These are phyloP conservation scores for Micromussa lordhowensis DNA, from an alignment of 92 coral and sea anemone species.

Conservation along the genomic window DNA sequence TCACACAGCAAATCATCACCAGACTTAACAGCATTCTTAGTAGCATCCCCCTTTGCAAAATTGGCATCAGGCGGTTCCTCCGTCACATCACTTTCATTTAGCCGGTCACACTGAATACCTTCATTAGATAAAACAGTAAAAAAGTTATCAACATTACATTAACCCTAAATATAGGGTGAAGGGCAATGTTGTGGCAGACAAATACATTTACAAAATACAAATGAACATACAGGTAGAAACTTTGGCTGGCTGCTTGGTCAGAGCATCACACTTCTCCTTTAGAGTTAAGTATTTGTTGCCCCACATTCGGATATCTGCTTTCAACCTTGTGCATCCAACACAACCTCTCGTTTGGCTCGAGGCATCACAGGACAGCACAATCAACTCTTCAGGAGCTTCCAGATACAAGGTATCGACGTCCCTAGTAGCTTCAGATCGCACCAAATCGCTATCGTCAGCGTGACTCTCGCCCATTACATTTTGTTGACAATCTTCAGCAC, in stretches of 20 bases:
- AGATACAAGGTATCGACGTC: conserved; percentile 10
- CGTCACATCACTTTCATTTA: neutral
- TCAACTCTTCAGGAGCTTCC: conserved; percentile 5
- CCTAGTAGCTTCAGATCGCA: neutral
- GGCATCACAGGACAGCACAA: conserved; percentile 12
- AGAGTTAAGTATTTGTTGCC: conserved; percentile 1
- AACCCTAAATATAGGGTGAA: too few relatives aligned
- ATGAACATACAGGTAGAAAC: conserved; percentile 1
- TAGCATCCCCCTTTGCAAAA: neutral
- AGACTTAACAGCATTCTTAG: neutral
- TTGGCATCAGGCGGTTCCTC: neutral
- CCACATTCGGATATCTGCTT: neutral
- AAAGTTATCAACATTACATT: neutral
- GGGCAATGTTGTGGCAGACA: neutral
- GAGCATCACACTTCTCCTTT: conserved; percentile 10
- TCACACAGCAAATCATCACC: neutral
- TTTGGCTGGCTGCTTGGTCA: conserved; percentile 1
- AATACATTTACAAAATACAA: conserved; percentile 7
- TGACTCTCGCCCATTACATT: neutral
- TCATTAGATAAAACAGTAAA: neutral
- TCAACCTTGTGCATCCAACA: conserved; percentile 17
- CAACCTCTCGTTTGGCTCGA: conserved; percentile 7
- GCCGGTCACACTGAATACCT: conserved; percentile 3
- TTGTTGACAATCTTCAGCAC: neutral
- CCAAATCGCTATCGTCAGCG: neutral